These are phyloP conservation scores for Loripinus fragilis DNA, from an alignment of 2,888 invertebrate species.

Conservation along the genomic window DNA sequence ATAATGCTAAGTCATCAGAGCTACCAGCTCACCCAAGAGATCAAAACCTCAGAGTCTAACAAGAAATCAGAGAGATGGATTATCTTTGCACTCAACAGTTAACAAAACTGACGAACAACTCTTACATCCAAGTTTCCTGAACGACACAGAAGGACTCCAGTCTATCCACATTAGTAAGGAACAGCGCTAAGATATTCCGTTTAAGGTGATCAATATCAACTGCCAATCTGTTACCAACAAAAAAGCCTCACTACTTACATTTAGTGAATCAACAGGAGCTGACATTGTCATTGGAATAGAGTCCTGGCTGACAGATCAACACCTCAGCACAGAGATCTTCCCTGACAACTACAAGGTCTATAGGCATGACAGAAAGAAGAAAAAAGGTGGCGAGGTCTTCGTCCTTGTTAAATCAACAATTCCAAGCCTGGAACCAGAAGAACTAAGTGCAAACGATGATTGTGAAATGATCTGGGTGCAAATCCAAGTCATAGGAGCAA, in stretches of 20 bases:
- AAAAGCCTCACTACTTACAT: background rate
- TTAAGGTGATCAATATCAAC: constrained; percentile 20
- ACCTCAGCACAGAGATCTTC: background rate
- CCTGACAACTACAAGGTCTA: constrained; percentile 3
- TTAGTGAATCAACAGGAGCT: constrained; percentile 16
- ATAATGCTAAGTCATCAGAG: background rate
- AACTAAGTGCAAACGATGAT: background rate
- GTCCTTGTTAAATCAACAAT: background rate
- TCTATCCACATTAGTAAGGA: constrained; percentile 9
- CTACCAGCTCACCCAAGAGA: constrained; percentile 22
- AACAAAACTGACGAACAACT: background rate
- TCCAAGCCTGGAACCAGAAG: background rate
- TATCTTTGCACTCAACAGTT: background rate
- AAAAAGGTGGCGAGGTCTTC: background rate
- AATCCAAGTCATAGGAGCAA: background rate
- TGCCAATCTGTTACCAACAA: constrained; percentile 23
- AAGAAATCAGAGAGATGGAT: background rate
- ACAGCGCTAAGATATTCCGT: constrained; percentile 13
- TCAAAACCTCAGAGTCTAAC: too few relatives aligned
- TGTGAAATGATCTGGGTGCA: background rate
- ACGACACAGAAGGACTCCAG: background rate
- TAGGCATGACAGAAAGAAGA: background rate
- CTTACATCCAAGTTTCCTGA: constrained; percentile 17
- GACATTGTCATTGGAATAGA: constrained; percentile 33
- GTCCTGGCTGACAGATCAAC: constrained; percentile 19